Percentiles rank a stretch among this genome's conserved stretches.
These are phyloP conservation scores for Scaptomyza polygonia DNA, from an alignment of 2,888 invertebrate species.

Conservation along the genomic window DNA sequence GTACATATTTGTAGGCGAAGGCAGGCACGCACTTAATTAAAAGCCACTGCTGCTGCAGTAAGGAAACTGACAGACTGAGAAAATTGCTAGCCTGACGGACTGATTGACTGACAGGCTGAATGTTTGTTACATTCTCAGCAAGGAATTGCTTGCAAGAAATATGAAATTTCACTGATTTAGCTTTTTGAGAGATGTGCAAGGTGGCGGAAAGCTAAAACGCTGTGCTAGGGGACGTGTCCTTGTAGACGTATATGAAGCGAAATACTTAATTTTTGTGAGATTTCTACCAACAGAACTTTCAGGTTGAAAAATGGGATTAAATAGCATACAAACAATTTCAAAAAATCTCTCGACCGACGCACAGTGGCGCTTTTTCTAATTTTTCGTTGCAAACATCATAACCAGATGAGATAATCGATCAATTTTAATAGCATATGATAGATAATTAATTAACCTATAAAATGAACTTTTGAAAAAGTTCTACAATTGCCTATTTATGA, in stretches of 20 bases:
- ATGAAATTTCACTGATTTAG: conserved; percentile 60
- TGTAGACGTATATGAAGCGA: background rate
- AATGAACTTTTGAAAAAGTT: no score
- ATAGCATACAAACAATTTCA: no score
- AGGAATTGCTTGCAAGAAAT: conserved; percentile 52
- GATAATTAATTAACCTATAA: no score
- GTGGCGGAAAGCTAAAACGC: conserved; percentile 5
- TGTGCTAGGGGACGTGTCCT: conserved; percentile 4
- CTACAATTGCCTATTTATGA: no score
- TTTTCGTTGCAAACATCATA: no score
- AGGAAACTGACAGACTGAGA: background rate
- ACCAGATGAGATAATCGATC: no score
- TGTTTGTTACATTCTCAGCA: conserved; percentile 47
- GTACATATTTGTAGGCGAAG: conserved; percentile 46
- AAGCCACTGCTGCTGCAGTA: conserved; percentile 35
- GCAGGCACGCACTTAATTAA: conserved; percentile 73
- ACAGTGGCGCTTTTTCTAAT: no score
- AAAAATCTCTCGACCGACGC: no score
- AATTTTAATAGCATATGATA: no score
- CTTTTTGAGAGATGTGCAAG: conserved; percentile 26
- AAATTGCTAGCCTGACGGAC: conserved; percentile 15
- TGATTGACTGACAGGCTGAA: conserved; percentile 8
- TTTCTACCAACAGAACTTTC: no score
- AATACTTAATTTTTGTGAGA: no score
- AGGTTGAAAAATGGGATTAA: no score